Conservation (phyloP, 1,140 invertebrate genomes). For the Dreissena rostriformis region DNA sequence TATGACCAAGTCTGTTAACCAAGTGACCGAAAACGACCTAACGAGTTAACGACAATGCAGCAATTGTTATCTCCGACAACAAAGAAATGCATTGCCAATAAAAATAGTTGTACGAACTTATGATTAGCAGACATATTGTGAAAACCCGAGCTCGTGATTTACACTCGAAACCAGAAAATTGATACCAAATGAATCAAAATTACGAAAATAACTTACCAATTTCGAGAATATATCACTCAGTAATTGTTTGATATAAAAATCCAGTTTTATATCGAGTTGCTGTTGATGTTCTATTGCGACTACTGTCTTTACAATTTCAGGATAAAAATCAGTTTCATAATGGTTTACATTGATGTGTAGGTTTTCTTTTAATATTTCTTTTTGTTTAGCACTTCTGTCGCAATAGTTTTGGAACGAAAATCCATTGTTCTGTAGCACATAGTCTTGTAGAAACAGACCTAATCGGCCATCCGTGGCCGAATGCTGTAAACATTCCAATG, state of each 20-base stretch:
- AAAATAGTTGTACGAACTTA: too few relatives aligned
- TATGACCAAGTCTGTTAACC: too few relatives aligned
- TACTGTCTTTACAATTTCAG: too few relatives aligned
- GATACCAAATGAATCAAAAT: neutral
- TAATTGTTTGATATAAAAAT: neutral
- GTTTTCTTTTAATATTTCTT: conserved; percentile 2
- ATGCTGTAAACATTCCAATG: too few relatives aligned
- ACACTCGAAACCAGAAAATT: too few relatives aligned
- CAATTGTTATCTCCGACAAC: too few relatives aligned
- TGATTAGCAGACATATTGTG: too few relatives aligned
- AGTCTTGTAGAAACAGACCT: conserved; percentile 23
- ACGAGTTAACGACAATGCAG: too few relatives aligned
- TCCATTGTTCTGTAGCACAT: conserved; percentile 37
- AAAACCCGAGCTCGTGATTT: too few relatives aligned
- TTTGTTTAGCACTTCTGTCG: conserved; percentile 4
- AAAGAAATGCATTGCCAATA: too few relatives aligned
- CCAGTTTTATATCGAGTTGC: neutral
- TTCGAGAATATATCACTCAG: conserved; percentile 4
- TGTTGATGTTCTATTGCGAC: neutral
- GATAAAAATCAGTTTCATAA: too few relatives aligned
- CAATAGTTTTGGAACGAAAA: conserved; percentile 36
- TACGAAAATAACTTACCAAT: conserved; percentile 12
- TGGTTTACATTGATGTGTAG: neutral
- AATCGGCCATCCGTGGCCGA: conserved; percentile 4
- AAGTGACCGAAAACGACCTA: too few relatives aligned